Percentiles rank a stretch among this genome's conserved stretches.
Evolutionary conservation across 1,140 invertebrate genomes (phyloP).

Genomic region (Bombyx mori): ASM3026992v2 NC_085114.1:9979501-9980000

Average conservation of each 20-base stretch:
- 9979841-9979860: conserved; percentile 47
- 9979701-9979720: conserved; percentile 42
- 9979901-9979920: background rate
- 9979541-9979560: conserved; percentile 3
- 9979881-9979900: conserved; percentile 23
- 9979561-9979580: conserved; percentile 16
- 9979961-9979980: conserved; percentile 59
- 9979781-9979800: conserved; percentile 47
- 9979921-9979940: conserved; percentile 36
- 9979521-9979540: background rate
- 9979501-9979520: conserved; percentile 1
- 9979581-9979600: conserved; percentile 10
- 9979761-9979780: conserved; percentile 59
- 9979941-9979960: conserved; percentile 26
- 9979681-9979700: conserved; percentile 42
- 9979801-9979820: conserved; percentile 63
- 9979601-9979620: conserved; percentile 46
- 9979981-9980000: conserved; percentile 24
- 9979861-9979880: conserved; percentile 44
- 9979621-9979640: conserved; percentile 37
- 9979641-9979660: conserved; percentile 50
- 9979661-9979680: conserved; percentile 50
- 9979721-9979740: conserved; percentile 35
- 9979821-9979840: conserved; percentile 55
- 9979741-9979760: conserved; percentile 45